Evolutionary conservation across 2,888 invertebrate genomes (phyloP).

Genomic region (Tenthredo amoena): DNA sequence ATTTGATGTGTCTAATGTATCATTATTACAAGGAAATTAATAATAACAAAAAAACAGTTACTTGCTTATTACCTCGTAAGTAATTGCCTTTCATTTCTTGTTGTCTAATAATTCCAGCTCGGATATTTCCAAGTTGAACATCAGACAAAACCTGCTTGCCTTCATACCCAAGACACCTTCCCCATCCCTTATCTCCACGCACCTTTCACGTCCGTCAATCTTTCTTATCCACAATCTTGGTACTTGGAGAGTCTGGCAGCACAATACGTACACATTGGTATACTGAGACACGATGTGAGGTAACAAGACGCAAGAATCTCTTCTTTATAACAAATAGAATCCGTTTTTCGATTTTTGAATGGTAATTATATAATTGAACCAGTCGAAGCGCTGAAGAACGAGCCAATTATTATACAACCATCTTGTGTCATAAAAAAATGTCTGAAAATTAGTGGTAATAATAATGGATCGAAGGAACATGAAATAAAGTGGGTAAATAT

Average conservation of each 20-base stretch:
- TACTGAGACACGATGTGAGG: neutral
- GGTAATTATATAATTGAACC: neutral
- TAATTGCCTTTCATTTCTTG: conserved; percentile 25
- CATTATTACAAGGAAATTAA: neutral
- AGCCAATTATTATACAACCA: neutral
- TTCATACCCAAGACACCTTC: conserved; percentile 5
- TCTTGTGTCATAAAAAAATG: neutral
- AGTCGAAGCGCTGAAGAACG: neutral
- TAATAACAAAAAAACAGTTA: conserved; percentile 1
- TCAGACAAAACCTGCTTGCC: conserved; percentile 16
- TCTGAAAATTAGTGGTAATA: neutral
- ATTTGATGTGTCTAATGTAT: neutral
- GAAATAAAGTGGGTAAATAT: neutral
- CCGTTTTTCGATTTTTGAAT: neutral
- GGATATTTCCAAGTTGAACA: conserved; percentile 12
- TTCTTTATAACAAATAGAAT: neutral
- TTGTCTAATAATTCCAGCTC: neutral
- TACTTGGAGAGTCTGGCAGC: neutral
- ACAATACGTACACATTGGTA: neutral
- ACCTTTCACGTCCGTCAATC: neutral
- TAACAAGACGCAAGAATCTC: neutral
- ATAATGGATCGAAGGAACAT: neutral
- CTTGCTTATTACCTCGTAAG: too few species aligned
- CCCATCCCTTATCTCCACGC: neutral
- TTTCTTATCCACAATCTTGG: neutral